Base-by-base conservation (phyloP, 2,113 vertebrate genomes). In the Xiphias gladius region DNA sequence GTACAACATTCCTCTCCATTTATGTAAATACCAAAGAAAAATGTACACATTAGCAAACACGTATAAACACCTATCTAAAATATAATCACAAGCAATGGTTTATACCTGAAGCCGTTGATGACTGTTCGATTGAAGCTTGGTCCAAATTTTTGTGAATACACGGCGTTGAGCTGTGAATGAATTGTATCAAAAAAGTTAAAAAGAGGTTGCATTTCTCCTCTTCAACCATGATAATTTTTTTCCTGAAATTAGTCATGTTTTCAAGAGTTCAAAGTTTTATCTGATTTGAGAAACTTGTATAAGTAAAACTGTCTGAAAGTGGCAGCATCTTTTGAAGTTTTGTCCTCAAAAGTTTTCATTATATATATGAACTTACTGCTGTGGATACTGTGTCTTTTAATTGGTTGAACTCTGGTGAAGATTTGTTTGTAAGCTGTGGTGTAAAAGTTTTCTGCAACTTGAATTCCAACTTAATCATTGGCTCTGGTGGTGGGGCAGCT, bases 71-170 rank as follows among this genome's bases (percentile, higher is more conserved):
- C 2, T 20, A 3, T 55, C 2, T 43, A 61, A 32, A 61, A 39
- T 35, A 7, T 24, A 24, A 16, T 16, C 52, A 1, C 0, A 19
- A 68, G 20, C 5, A 46, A 24, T 37, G 20, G 54, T 63, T 28
- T 17, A 28, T 85, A 85, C 77, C 72, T 85, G 83, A 85, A 85
- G 22, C 22, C 3, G 0, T 19, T 76, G 66, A 85, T 16, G 16
- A 71, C 22, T 7, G 61, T 46, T 22, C 9, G 24, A 12, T 62
- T 55, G 61, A 71, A 85, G 2, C 0, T 0, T 0, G 1, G 0
- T 59, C 83, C 83, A 72, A 7, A 85, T 54, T 11, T 2, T 19
- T 0, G 0, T 3, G 35, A 37, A 59, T 71, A 85, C 12, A 80
- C 13, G 0, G 0, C 0, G 19, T 80, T 26, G 14, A 85, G 65